A percentile compares a stretch with the other conserved stretches of the same genome.
phyloP scores from a whole-genome alignment of 2,797 vertebrate species.

The Glossophaga mutica region DNA sequence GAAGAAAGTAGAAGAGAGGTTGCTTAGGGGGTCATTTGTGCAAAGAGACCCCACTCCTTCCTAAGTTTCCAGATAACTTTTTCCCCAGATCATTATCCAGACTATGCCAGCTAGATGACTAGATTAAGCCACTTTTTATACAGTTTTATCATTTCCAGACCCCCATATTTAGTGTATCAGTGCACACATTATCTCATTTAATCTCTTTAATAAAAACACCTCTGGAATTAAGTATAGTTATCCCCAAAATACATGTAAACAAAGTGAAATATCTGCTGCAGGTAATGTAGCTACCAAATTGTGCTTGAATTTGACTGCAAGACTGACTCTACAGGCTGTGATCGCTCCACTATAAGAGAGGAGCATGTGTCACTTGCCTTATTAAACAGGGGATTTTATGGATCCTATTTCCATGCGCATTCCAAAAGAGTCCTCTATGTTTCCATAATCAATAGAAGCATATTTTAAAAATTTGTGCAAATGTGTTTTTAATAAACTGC shows the following conservation, averaged over 20 bases:
- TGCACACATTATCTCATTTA: neutral
- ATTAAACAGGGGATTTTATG: neutral
- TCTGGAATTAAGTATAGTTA: neutral
- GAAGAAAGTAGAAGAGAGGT: neutral
- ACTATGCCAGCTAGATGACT: neutral
- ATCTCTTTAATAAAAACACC: neutral
- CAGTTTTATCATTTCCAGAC: neutral
- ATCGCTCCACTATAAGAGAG: neutral
- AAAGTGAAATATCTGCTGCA: neutral
- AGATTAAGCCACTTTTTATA: neutral
- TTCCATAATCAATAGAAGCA: slow-evolving; percentile 58
- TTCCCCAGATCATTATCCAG: neutral
- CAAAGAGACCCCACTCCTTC: neutral
- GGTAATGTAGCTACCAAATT: neutral
- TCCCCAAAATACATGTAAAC: neutral
- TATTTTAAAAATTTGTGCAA: slow-evolving; percentile 62
- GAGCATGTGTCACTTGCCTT: neutral
- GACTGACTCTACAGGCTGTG: neutral
- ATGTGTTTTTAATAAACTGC: slow-evolving; percentile 75
- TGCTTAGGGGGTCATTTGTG: neutral
- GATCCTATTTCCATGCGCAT: neutral
- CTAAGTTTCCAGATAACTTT: neutral
- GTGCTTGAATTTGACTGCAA: neutral
- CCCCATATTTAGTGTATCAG: neutral
- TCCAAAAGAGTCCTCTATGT: slow-evolving; percentile 3